These are phyloP conservation scores for Lepidostoma basale DNA, from an alignment of 1,140 invertebrate genomes.

Conservation along the genomic window DNA sequence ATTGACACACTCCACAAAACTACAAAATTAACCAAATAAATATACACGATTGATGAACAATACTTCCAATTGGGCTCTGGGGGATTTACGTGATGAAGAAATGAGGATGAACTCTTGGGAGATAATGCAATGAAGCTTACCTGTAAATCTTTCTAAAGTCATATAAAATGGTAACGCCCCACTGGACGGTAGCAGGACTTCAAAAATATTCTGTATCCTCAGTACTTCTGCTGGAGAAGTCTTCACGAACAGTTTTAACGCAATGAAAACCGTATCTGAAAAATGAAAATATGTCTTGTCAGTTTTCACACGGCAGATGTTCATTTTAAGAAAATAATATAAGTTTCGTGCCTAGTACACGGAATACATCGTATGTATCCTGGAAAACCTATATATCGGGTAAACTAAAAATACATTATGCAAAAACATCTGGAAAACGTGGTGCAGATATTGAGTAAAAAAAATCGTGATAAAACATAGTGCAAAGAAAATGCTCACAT, in stretches of 20 bases:
- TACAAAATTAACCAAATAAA: no score
- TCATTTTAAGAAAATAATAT: no score
- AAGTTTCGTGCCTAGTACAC: no score
- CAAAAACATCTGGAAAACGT: slow-evolving; percentile 32
- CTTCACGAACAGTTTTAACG: slow-evolving; percentile 49
- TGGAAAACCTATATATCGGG: background rate
- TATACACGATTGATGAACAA: no score
- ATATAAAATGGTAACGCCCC: slow-evolving; percentile 85
- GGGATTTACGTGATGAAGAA: no score
- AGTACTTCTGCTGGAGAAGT: slow-evolving; percentile 52
- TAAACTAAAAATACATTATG: slow-evolving; percentile 40
- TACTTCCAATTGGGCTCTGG: no score
- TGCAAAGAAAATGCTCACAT: slow-evolving; percentile 36
- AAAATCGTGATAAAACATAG: slow-evolving; percentile 6
- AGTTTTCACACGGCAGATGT: slow-evolving; percentile 34
- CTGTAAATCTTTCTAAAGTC: slow-evolving; percentile 80
- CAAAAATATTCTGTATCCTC: slow-evolving; percentile 59
- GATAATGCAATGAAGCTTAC: slow-evolving; percentile 55
- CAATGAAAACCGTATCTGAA: slow-evolving; percentile 54
- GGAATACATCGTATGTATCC: no score
- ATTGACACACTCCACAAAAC: no score
- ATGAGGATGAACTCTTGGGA: no score
- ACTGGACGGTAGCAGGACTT: slow-evolving; percentile 68
- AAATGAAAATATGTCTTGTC: slow-evolving; percentile 44
- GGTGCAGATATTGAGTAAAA: slow-evolving; percentile 13